phyloP scores from a whole-genome alignment of 2,888 invertebrate genomes.

The Escarpia spicata region DNA sequence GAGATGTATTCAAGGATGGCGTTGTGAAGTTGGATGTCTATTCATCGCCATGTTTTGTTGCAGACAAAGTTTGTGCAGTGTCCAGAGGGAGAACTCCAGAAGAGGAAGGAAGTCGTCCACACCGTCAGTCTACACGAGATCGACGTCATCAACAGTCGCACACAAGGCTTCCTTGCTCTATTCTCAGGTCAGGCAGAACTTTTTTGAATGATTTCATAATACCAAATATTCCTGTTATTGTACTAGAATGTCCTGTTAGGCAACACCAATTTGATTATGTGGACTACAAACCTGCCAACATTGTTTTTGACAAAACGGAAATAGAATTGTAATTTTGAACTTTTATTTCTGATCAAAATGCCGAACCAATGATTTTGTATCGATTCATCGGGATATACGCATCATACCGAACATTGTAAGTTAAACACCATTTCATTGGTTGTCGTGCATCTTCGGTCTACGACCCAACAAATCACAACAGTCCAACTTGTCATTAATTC shows the following conservation, averaged over 20 bases:
- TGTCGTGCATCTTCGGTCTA: too few relatives aligned
- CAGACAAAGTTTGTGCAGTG: conserved; percentile 90
- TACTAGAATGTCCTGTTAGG: neutral
- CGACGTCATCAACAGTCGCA: conserved; percentile 97
- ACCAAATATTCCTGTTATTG: neutral
- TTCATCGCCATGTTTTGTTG: conserved; percentile 29
- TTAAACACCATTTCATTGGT: too few relatives aligned
- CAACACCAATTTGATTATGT: too few relatives aligned
- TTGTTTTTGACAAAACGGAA: too few relatives aligned
- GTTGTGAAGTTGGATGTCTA: neutral
- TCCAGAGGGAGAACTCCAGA: conserved; percentile 98
- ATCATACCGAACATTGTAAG: too few relatives aligned
- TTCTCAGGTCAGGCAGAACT: conserved; percentile 81
- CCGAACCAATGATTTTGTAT: too few relatives aligned
- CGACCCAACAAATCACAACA: too few relatives aligned
- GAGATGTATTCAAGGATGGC: neutral
- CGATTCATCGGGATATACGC: too few relatives aligned
- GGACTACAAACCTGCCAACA: too few relatives aligned
- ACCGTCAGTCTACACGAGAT: conserved; percentile 99
- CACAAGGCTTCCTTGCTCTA: conserved; percentile 95
- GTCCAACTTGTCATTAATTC: too few relatives aligned
- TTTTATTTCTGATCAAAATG: too few relatives aligned
- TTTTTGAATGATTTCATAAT: neutral
- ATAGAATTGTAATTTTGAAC: too few relatives aligned
- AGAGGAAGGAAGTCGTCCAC: conserved; percentile 95